Evolutionary conservation across 2,797 vertebrate genomes (phyloP).

Genomic region (Bradypus variegatus): DNA sequence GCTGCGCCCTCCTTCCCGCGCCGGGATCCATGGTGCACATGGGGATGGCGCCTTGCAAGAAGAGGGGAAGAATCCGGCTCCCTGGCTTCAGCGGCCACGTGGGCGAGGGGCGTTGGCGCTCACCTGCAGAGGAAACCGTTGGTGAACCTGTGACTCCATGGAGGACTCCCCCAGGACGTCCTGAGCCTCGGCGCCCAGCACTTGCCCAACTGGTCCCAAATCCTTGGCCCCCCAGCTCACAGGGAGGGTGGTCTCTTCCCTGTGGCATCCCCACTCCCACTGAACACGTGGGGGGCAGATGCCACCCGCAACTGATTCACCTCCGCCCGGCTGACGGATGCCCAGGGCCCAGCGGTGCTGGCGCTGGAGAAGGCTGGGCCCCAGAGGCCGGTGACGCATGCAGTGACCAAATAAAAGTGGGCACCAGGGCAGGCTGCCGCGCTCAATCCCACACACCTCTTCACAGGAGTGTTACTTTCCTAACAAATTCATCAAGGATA

Average conservation of each 20-base stretch:
- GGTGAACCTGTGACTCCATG: not conserved
- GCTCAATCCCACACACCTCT: not conserved
- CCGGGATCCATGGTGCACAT: not conserved
- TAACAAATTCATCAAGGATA: not conserved
- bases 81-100: not conserved
- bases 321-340: not conserved
- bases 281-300: fast-evolving
- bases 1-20: not conserved
- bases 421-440: not conserved
- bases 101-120: not conserved
- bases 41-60: conserved; percentile 7
- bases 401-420: not conserved
- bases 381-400: not conserved
- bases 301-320: not conserved
- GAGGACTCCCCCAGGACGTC: not conserved
- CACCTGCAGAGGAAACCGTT: conserved; percentile 38
- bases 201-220: not conserved
- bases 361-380: not conserved
- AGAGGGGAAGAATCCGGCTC: not conserved
- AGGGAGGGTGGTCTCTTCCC: fast-evolving
- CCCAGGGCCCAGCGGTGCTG: not conserved
- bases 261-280: not conserved
- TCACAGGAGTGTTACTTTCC: not conserved
- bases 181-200: not conserved
- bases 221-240: not conserved